A percentile compares a stretch with the other conserved stretches of the same genome.
These are phyloP conservation scores for Diarsia dahlii DNA, from an alignment of 2,888 invertebrate species.

Conservation along the genomic window DNA sequence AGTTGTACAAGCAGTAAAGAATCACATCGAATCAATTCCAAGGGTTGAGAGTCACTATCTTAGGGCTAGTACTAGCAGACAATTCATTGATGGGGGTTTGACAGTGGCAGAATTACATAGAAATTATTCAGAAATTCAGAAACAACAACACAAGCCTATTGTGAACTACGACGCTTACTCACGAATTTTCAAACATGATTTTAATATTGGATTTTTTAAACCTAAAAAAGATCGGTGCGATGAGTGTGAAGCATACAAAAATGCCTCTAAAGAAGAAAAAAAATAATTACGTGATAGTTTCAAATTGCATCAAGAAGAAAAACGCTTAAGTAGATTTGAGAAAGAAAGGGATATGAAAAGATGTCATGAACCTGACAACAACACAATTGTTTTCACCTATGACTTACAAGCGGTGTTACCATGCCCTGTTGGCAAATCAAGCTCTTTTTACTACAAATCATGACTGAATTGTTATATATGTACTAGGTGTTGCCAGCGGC, in stretches of 20 bases:
- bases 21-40: conserved; percentile 17
- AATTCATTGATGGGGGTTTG: conserved; percentile 12
- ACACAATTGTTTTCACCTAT: conserved; percentile 3
- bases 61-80: conserved; percentile 10
- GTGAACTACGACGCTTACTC: background rate
- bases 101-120: conserved; percentile 2
- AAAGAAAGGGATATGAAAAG: conserved; percentile 5
- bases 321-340: background rate
- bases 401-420: background rate
- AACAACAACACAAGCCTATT: conserved; percentile 1
- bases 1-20: conserved; percentile 10
- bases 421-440: no score
- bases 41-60: conserved; percentile 2
- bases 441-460: no score
- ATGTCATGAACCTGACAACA: conserved; percentile 8
- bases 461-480: no score
- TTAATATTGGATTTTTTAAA: conserved; percentile 1
- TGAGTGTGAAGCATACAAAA: conserved; percentile 24
- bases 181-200: background rate
- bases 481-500: no score
- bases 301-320: conserved; percentile 7
- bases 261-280: conserved; percentile 19
- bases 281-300: conserved; percentile 6
- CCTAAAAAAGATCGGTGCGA: conserved; percentile 15
- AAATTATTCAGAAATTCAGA: conserved; percentile 12